Base-by-base conservation (phyloP, 2,888 invertebrate species). In the Hyposoter didymator region DNA sequence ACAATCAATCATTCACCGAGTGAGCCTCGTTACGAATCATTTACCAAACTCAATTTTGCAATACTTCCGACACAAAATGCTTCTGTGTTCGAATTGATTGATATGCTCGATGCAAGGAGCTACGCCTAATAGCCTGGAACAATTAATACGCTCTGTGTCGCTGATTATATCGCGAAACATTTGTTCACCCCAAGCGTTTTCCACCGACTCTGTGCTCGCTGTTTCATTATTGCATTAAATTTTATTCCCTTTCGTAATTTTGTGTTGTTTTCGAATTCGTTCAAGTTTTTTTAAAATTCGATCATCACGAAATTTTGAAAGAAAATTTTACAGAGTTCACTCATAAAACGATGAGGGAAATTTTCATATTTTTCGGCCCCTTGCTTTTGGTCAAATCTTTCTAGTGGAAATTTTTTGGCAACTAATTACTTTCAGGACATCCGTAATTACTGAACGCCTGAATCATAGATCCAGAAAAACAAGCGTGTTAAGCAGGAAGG, bases 1-100 rank as follows among this genome's bases (percentile, higher is more conserved):
- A 35, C 62, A 67, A 81, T 81, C 75, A 81, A 84, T 84, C 84
- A 81, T 72, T 76, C 72, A 66, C 49, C 17, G 55, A 52, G n/a
- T 39, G 45, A 66, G 49, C 12, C 32, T 22, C 59, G 64, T 80
- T 72, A 80, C 76, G 80, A 72, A 76, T 80, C 76, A 80, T 80
- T 84, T 76, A 47, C 64, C 55, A 80, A 81, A 76, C 76, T 75
- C 72, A 81, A 75, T 80, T 84, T 67, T 19, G 47, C 49, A 66
- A 66, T 78, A 43, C 47, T 79, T 73, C 59, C 43, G 32, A 66
- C 75, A 39, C 62, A 70, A 52, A 67, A 52, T 67, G 55, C 80
- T 73, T 52, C 73, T 59, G 55, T 59, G 32, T 22, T 43, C 22
- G n/a, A 19, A 39, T 84, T 81, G 70, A 76, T 75, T 70, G 45